These are phyloP conservation scores for Callithrix jacchus DNA, from an alignment of 2,113 vertebrate genomes.

Conservation along the genomic window DNA sequence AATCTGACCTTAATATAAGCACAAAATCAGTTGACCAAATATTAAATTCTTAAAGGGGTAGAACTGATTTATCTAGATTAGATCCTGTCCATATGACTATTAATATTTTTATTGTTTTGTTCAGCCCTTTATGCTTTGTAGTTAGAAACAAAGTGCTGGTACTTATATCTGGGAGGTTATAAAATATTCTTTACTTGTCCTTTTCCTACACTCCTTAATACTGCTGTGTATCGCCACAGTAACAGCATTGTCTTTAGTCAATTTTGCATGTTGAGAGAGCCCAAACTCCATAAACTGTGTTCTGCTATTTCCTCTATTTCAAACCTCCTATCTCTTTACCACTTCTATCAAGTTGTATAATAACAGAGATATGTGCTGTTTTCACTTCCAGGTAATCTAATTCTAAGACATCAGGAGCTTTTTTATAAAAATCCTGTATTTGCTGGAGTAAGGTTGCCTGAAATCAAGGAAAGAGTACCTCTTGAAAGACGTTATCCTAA, in stretches of 20 bases:
- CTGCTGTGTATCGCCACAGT: background rate
- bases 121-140: background rate
- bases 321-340: background rate
- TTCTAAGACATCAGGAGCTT: constrained; percentile 89
- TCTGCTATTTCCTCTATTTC: background rate
- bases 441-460: constrained; percentile 88
- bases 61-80: background rate
- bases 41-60: constrained; percentile 21
- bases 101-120: constrained; percentile 13
- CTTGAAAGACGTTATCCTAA: constrained; percentile 87
- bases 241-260: background rate
- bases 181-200: background rate
- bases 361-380: background rate
- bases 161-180: background rate
- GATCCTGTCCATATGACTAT: background rate
- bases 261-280: background rate
- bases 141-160: background rate
- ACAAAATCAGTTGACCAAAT: background rate
- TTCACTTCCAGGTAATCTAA: constrained; percentile 87
- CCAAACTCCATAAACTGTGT: background rate
- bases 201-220: background rate
- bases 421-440: constrained; percentile 93
- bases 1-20: background rate
- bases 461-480: constrained; percentile 82
- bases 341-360: background rate